Evolutionary conservation across 2,113 vertebrate species (phyloP).

Genomic region (Setophaga coronata): DNA sequence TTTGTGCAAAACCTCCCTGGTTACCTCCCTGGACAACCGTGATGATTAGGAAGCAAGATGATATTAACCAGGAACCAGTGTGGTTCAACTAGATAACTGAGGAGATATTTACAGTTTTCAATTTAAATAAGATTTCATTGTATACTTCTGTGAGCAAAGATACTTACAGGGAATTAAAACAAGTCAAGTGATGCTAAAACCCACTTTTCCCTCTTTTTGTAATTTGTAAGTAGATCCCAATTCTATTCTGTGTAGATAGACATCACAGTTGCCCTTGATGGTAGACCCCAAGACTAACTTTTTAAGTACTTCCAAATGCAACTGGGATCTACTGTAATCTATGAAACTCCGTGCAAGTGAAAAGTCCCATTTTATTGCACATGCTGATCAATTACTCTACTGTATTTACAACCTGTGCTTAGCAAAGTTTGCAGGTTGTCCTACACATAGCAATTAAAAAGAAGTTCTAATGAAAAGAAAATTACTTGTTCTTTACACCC

Average conservation of each 20-base stretch:
- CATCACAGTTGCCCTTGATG: neutral
- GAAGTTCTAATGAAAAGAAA: neutral
- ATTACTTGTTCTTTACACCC: neutral
- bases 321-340: neutral
- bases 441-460: neutral
- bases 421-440: neutral
- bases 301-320: neutral
- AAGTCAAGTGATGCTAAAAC: neutral
- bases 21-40: neutral
- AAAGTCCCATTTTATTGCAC: neutral
- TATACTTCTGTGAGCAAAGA: neutral
- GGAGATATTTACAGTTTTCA: neutral
- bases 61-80: neutral
- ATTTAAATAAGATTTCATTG: neutral
- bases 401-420: neutral
- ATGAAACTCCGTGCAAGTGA: neutral
- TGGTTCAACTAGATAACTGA: fast-evolving
- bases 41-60: neutral
- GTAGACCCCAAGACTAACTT: neutral
- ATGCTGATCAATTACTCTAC: neutral
- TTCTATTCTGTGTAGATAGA: neutral
- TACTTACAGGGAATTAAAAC: neutral
- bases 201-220: neutral
- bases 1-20: neutral
- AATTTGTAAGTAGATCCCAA: neutral